phyloP scores from a whole-genome alignment of 2,113 vertebrate species.

The Felis chaus region DNA sequence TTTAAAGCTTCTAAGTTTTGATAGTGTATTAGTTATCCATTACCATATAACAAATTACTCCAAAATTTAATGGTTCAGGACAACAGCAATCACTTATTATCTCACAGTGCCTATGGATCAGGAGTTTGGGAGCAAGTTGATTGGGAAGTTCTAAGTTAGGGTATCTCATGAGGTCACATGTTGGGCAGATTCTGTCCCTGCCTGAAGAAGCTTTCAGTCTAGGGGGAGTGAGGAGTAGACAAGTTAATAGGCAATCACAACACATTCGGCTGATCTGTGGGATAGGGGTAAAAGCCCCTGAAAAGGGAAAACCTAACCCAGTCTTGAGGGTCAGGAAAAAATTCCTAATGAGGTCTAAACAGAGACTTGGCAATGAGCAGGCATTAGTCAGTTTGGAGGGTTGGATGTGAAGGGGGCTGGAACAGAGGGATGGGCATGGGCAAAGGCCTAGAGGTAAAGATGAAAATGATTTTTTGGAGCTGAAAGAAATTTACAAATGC shows the following conservation, averaged over 20 bases:
- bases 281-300: background rate
- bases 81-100: background rate
- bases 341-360: background rate
- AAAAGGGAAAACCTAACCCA: background rate
- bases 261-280: background rate
- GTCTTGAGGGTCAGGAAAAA: background rate
- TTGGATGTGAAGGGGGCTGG: background rate
- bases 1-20: background rate
- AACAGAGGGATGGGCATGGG: background rate
- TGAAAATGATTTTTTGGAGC: background rate
- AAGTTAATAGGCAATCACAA: background rate
- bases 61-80: background rate
- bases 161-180: background rate
- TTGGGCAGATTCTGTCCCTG: background rate
- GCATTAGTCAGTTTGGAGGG: background rate
- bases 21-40: background rate
- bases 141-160: background rate
- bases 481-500: background rate
- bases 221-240: background rate
- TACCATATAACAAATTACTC: background rate
- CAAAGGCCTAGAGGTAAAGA: background rate
- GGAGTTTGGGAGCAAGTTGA: background rate
- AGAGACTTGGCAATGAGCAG: background rate
- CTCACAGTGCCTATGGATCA: slow-evolving; percentile 17
- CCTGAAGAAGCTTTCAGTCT: background rate